phyloP scores from a whole-genome alignment of 2,113 vertebrate genomes.

The Esox niger region DNA sequence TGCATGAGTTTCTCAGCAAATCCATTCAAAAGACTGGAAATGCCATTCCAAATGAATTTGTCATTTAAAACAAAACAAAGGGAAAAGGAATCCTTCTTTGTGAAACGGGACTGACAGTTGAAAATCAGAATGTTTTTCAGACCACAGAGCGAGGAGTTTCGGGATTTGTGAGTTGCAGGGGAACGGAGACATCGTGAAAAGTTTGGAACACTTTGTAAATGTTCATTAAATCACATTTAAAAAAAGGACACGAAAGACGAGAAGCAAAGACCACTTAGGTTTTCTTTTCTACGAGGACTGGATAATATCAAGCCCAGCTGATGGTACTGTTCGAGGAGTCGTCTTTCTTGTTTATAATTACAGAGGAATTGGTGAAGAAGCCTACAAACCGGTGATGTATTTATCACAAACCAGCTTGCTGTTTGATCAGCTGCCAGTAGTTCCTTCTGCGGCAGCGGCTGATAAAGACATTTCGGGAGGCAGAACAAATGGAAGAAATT shows the following conservation, averaged over 20 bases:
- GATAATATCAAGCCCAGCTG: slow-evolving; percentile 69
- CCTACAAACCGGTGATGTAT: slow-evolving; percentile 70
- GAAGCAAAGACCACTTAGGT: slow-evolving; percentile 63
- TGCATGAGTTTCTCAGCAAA: slow-evolving; percentile 94
- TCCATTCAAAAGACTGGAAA: slow-evolving; percentile 85
- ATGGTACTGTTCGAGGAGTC: slow-evolving; percentile 70
- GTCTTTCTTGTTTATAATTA: slow-evolving; percentile 71
- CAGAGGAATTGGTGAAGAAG: slow-evolving; percentile 62
- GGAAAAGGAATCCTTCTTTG: slow-evolving; percentile 60
- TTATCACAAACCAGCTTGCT: slow-evolving; percentile 73
- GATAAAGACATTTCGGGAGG: slow-evolving; percentile 67
- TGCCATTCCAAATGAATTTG: slow-evolving; percentile 72
- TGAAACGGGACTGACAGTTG: slow-evolving; percentile 61
- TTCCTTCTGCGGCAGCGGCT: slow-evolving; percentile 63
- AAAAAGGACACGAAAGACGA: slow-evolving; percentile 54
- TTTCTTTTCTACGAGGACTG: slow-evolving; percentile 66
- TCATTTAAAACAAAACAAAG: slow-evolving; percentile 66
- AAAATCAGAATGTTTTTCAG: slow-evolving; percentile 65
- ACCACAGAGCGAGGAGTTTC: slow-evolving; percentile 49
- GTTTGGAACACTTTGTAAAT: slow-evolving; percentile 74
- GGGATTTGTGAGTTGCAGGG: slow-evolving; percentile 60
- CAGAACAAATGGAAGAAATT: slow-evolving; percentile 67
- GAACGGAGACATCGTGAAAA: slow-evolving; percentile 61
- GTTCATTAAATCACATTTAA: slow-evolving; percentile 71
- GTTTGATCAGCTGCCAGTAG: slow-evolving; percentile 63